Evolutionary conservation across 2,797 vertebrate species (phyloP).

Genomic region (Sylvia borin): DNA sequence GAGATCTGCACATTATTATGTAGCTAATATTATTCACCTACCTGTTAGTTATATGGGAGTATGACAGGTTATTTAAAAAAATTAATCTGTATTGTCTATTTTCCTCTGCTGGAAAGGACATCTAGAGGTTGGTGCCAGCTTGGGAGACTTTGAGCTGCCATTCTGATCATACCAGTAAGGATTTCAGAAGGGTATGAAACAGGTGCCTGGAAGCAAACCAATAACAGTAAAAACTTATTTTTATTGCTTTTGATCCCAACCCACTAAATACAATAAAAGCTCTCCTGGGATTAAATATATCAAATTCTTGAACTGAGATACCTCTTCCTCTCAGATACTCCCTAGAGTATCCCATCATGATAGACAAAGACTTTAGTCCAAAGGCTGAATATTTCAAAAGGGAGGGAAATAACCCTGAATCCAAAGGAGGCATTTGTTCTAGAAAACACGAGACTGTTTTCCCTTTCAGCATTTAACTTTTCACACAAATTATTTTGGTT

Average conservation of each 20-base stretch:
- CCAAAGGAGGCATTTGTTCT: background rate
- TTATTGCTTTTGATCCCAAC: background rate
- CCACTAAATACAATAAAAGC: background rate
- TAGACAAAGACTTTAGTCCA: background rate
- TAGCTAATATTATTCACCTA: background rate
- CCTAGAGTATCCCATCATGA: background rate
- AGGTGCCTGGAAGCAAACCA: background rate
- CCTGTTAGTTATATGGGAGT: background rate
- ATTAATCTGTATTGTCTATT: background rate
- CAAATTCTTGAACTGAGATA: background rate
- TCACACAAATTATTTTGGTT: background rate
- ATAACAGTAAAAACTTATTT: background rate
- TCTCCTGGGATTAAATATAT: background rate
- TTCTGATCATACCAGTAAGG: background rate
- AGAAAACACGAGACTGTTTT: background rate
- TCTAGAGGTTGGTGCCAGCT: background rate
- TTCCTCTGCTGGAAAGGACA: background rate
- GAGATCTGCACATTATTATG: background rate
- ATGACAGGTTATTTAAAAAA: background rate
- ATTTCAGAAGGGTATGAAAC: background rate
- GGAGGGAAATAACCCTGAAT: background rate
- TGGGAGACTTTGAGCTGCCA: background rate
- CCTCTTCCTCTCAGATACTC: background rate
- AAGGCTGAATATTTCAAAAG: background rate
- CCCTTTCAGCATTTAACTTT: background rate